Conservation (phyloP, 2,797 vertebrate genomes). For the Sebastes vulpes region DNA sequence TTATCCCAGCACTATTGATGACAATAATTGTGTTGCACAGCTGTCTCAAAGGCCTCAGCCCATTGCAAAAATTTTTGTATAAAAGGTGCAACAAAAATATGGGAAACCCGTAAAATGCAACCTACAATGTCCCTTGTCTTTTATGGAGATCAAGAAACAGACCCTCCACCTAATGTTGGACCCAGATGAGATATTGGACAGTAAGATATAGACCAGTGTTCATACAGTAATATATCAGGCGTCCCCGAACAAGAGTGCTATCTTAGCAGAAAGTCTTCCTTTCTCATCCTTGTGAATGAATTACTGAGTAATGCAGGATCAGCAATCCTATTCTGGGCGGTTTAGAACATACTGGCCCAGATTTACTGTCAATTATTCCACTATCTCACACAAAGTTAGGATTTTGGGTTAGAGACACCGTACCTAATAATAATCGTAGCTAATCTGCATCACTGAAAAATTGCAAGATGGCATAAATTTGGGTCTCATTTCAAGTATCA, state of each 20-base stretch:
- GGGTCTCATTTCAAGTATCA: not conserved
- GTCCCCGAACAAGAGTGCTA: conserved; percentile 50
- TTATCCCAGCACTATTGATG: not conserved
- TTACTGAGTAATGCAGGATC: conserved; percentile 58
- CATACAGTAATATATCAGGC: conserved; percentile 15
- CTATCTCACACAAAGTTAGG: conserved; percentile 27
- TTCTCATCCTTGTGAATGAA: conserved; percentile 53
- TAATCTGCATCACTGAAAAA: conserved; percentile 16
- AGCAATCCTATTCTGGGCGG: conserved; percentile 60
- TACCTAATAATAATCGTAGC: conserved; percentile 16
- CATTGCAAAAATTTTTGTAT: not conserved
- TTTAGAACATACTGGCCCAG: conserved; percentile 49
- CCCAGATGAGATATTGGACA: not conserved
- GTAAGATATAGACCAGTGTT: conserved; percentile 8
- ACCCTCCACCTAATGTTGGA: not conserved
- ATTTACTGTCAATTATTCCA: conserved; percentile 54
- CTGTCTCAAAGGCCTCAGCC: not conserved
- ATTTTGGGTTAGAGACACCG: conserved; percentile 19
- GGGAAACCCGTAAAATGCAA: not conserved
- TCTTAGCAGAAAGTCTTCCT: conserved; percentile 54
- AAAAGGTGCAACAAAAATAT: not conserved
- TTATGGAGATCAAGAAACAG: not conserved
- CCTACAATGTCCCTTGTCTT: not conserved
- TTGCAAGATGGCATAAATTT: not conserved
- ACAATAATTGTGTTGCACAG: not conserved